Evolutionary conservation across 1,140 invertebrate species (phyloP).

Genomic region (Drosophila quadrilineata): DNA sequence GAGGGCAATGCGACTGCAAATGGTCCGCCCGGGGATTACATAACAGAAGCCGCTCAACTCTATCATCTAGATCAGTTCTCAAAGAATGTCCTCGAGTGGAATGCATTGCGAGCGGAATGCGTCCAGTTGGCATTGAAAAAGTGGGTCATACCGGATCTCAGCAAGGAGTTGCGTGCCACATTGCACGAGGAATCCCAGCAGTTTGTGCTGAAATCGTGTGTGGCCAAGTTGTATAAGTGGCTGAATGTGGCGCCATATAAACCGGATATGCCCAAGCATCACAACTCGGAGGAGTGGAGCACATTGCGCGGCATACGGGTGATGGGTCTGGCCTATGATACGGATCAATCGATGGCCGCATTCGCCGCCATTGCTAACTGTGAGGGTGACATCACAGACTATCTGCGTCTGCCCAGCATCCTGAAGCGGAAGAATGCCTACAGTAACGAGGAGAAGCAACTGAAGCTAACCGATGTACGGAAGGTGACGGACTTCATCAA

Average conservation of each 20-base stretch:
- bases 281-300: constrained; percentile 96
- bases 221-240: constrained; percentile 94
- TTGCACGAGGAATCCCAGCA: constrained; percentile 95
- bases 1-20: constrained; percentile 87
- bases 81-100: constrained; percentile 98
- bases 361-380: constrained; percentile 93
- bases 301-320: constrained; percentile 92
- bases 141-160: constrained; percentile 94
- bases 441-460: constrained; percentile 86
- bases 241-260: constrained; percentile 94
- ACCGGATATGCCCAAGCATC: constrained; percentile 83
- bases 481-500: constrained; percentile 93
- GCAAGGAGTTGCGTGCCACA: constrained; percentile 92
- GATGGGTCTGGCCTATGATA: constrained; percentile 93
- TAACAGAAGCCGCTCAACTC: constrained; percentile 95
- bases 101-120: constrained; percentile 91
- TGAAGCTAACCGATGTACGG: constrained; percentile 90
- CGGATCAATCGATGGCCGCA: constrained; percentile 91
- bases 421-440: constrained; percentile 91
- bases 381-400: constrained; percentile 96
- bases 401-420: constrained; percentile 92
- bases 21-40: constrained; percentile 84
- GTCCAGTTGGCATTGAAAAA: constrained; percentile 93
- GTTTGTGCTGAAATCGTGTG: constrained; percentile 91
- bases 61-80: constrained; percentile 98